These are phyloP conservation scores for Cygnus atratus DNA, from an alignment of 2,113 vertebrate genomes.

Conservation along the genomic window DNA sequence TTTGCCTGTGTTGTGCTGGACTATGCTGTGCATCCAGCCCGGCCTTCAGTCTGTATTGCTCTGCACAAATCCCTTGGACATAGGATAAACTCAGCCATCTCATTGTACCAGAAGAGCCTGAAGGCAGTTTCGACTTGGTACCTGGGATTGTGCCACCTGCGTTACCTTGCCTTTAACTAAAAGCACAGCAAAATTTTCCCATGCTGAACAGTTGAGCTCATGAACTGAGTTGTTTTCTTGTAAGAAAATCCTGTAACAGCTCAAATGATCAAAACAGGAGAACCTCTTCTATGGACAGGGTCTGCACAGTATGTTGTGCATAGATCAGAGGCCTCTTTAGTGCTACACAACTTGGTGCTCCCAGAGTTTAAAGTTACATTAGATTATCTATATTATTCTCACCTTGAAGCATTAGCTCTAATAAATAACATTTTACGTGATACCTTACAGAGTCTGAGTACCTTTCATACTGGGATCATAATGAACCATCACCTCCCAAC, in stretches of 20 bases:
- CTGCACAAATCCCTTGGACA: not conserved
- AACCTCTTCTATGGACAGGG: not conserved
- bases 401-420: not conserved
- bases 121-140: not conserved
- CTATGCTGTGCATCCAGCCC: not conserved
- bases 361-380: not conserved
- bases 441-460: not conserved
- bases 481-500: not conserved
- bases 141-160: not conserved
- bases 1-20: fast-evolving
- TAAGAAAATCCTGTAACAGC: not conserved
- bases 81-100: not conserved
- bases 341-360: not conserved
- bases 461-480: not conserved
- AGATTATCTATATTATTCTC: not conserved
- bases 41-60: not conserved
- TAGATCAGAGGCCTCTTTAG: not conserved
- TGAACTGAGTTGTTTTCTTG: not conserved
- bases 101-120: not conserved
- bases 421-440: not conserved
- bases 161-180: not conserved
- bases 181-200: not conserved
- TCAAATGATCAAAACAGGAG: not conserved
- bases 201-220: not conserved
- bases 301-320: fast-evolving